phyloP scores from a whole-genome alignment of 2,797 vertebrate species.

The Artibeus lituratus region DNA sequence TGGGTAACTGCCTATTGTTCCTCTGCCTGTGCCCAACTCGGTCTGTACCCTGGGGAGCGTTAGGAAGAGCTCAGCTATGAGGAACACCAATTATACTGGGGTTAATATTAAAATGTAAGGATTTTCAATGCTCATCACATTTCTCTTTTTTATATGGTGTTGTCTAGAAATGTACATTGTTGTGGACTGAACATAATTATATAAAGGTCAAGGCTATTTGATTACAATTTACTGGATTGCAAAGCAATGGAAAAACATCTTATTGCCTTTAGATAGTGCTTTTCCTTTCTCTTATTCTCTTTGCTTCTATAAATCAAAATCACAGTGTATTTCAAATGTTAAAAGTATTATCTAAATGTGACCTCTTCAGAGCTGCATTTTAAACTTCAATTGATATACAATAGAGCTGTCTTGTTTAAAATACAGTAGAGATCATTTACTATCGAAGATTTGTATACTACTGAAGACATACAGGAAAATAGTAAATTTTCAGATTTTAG shows the following conservation, averaged over 20 bases:
- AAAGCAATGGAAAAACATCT: slow-evolving; percentile 37
- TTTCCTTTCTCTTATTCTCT: neutral
- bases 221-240: slow-evolving; percentile 48
- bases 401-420: neutral
- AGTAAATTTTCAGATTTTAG: neutral
- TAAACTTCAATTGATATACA: slow-evolving; percentile 28
- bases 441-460: neutral
- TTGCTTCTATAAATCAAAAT: slow-evolving; percentile 34
- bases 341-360: slow-evolving; percentile 38
- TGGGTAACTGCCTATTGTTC: neutral
- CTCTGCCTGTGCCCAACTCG: neutral
- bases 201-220: slow-evolving; percentile 57
- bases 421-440: neutral
- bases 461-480: neutral
- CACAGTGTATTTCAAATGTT: neutral
- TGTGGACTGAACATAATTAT: neutral
- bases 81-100: neutral
- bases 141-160: neutral
- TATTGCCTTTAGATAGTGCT: neutral
- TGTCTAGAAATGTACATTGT: slow-evolving; percentile 14
- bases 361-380: neutral
- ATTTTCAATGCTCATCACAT: neutral
- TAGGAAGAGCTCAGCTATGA: neutral
- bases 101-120: slow-evolving; percentile 27
- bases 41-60: neutral